A percentile compares a stretch with the other conserved stretches of the same genome.
Evolutionary conservation across 2,888 invertebrate species (phyloP).

Genomic region (Idaea straminata): DNA sequence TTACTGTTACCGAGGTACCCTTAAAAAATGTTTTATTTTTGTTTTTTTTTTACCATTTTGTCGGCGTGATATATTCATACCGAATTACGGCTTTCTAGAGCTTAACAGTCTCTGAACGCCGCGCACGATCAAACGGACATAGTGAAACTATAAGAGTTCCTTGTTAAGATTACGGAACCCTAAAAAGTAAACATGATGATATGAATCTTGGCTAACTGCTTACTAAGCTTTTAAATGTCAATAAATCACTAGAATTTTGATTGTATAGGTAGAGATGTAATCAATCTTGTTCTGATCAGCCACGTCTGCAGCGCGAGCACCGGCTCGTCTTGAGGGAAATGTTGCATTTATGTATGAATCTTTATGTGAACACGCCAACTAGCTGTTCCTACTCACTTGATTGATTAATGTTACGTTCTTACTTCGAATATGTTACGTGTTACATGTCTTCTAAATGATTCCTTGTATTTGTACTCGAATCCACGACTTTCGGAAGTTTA

Average conservation of each 20-base stretch:
- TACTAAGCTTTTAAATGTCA: slow-evolving; percentile 2
- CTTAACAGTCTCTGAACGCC: no score
- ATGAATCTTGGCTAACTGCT: neutral
- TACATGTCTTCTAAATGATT: neutral
- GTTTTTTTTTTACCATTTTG: no score
- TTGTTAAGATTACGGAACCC: no score
- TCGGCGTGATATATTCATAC: no score
- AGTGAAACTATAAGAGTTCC: no score
- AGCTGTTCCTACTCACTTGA: slow-evolving; percentile 18
- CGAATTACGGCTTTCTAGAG: no score
- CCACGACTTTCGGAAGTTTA: neutral
- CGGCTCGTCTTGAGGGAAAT: slow-evolving; percentile 15
- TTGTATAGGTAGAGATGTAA: slow-evolving; percentile 14
- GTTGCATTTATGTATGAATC: slow-evolving; percentile 33
- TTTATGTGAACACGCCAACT: slow-evolving; percentile 25
- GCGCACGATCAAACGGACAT: no score
- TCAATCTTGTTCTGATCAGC: slow-evolving; percentile 24
- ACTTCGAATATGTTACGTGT: neutral
- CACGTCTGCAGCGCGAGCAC: slow-evolving; percentile 15
- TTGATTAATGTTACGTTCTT: slow-evolving; percentile 20
- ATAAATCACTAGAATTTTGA: slow-evolving; percentile 20
- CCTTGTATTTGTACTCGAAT: neutral
- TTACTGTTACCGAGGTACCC: no score
- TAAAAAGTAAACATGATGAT: no score
- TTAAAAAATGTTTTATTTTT: no score